Evolutionary conservation across 2,888 invertebrate species (phyloP).

Genomic region (Cephus pygmeus): DNA sequence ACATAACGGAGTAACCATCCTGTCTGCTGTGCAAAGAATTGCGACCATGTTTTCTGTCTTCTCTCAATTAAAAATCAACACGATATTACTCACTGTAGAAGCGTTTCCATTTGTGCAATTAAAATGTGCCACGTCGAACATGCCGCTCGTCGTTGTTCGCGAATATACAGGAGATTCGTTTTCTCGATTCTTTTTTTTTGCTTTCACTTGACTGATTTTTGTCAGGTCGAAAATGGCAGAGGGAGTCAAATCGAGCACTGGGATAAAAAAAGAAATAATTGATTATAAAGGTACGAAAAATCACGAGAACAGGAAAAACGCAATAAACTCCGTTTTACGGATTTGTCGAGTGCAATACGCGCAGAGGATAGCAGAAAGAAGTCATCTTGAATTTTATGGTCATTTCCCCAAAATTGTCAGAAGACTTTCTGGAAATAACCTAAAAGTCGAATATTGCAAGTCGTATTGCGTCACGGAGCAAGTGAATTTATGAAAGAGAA

Average conservation of each 20-base stretch:
- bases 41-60: slow-evolving; percentile 12
- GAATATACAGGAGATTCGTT: background rate
- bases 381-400: background rate
- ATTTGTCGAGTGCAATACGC: background rate
- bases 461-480: background rate
- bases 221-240: background rate
- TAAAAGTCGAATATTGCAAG: background rate
- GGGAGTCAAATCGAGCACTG: background rate
- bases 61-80: slow-evolving; percentile 17
- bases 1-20: background rate
- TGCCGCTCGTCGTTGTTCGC: too few species aligned
- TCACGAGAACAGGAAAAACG: background rate
- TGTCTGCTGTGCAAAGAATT: background rate
- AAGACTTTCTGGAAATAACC: background rate
- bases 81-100: slow-evolving; percentile 21
- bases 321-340: background rate
- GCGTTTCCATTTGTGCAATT: slow-evolving; percentile 42
- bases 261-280: background rate
- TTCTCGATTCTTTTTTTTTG: too few species aligned
- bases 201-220: background rate
- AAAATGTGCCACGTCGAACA: slow-evolving; percentile 26
- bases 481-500: background rate
- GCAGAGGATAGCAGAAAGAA: background rate
- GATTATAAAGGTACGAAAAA: background rate
- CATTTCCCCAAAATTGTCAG: background rate